Conservation (phyloP, 2,797 vertebrate species). For the Notoglanidium macrostoma region DNA sequence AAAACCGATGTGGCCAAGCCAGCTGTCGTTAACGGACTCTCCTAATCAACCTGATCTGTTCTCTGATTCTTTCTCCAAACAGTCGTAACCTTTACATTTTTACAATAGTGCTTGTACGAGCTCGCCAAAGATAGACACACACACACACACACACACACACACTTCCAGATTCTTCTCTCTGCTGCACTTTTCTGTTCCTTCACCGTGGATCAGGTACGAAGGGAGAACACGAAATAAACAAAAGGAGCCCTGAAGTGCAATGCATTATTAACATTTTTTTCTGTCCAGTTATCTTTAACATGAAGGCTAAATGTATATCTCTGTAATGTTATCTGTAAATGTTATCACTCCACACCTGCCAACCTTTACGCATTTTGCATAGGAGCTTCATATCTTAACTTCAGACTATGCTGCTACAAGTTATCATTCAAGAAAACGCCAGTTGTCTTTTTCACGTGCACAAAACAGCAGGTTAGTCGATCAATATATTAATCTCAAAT, state of each 20-base stretch:
- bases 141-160: neutral
- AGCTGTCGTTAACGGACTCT: slow-evolving; percentile 91
- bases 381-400: neutral
- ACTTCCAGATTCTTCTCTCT: slow-evolving; percentile 84
- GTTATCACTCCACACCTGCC: neutral
- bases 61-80: slow-evolving; percentile 63
- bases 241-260: slow-evolving; percentile 66
- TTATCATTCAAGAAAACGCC: neutral
- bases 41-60: slow-evolving; percentile 79
- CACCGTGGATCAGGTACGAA: slow-evolving; percentile 83
- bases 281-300: slow-evolving; percentile 17
- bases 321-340: neutral
- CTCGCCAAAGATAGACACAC: slow-evolving; percentile 98
- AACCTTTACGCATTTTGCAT: neutral
- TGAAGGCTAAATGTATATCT: neutral
- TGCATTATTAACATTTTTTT: slow-evolving; percentile 15
- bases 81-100: slow-evolving; percentile 84
- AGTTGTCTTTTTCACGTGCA: neutral
- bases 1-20: slow-evolving; percentile 79
- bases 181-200: slow-evolving; percentile 89
- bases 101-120: slow-evolving; percentile 97
- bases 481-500: neutral
- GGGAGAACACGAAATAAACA: slow-evolving; percentile 73
- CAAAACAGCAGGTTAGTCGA: neutral
- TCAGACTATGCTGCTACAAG: neutral